Conservation (phyloP, 2,888 invertebrate species). For the Entomobrya proxima region DNA sequence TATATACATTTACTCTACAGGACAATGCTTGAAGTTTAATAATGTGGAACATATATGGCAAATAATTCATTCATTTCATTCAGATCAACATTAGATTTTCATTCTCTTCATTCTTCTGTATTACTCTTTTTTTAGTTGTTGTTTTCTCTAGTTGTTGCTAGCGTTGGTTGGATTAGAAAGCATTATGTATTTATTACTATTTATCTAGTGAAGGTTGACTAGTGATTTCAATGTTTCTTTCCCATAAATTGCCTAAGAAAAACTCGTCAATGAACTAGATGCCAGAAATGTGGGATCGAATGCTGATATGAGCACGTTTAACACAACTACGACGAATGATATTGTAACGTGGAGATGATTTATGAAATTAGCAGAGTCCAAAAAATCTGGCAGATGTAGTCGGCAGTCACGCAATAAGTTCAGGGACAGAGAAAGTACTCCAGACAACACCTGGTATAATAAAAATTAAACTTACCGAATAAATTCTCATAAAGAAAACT, state of each 20-base stretch:
- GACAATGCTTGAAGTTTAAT: no score
- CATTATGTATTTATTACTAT: neutral
- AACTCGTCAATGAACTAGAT: neutral
- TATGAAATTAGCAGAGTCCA: slow-evolving; percentile 83
- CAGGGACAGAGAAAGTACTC: slow-evolving; percentile 84
- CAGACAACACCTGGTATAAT: slow-evolving; percentile 83
- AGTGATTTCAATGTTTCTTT: neutral
- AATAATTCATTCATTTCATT: no score
- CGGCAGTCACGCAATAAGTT: slow-evolving; percentile 87
- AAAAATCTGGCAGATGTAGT: slow-evolving; percentile 84
- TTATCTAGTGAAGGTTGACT: neutral
- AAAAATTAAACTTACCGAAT: neutral
- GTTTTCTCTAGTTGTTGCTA: no score
- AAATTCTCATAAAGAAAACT: neutral
- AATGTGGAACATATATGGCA: no score
- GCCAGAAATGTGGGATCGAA: slow-evolving; percentile 64
- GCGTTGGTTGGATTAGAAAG: no score
- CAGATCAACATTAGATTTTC: no score
- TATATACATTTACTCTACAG: no score
- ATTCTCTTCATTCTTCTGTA: no score
- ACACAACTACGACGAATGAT: slow-evolving; percentile 85
- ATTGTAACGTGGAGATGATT: slow-evolving; percentile 85
- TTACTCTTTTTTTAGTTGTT: no score
- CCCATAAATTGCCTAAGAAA: neutral
- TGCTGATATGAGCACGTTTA: slow-evolving; percentile 79